Evolutionary conservation across 2,113 vertebrate genomes (phyloP).

Genomic region (Chitala chitala): DNA sequence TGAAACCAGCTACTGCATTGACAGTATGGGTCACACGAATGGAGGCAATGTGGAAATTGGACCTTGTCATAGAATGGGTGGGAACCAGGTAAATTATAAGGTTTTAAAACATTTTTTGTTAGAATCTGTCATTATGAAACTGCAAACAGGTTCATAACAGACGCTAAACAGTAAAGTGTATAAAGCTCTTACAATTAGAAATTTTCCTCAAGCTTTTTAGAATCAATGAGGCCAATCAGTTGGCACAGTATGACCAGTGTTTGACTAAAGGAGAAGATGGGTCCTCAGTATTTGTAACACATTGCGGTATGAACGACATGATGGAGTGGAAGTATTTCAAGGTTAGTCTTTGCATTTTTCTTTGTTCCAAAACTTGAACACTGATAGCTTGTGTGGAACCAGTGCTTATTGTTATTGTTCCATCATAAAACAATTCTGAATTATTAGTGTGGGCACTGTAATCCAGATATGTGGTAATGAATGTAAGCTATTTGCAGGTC

Average conservation of each 20-base stretch:
- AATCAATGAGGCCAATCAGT: conserved; percentile 91
- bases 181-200: too few relatives aligned
- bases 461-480: too few relatives aligned
- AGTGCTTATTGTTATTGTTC: too few relatives aligned
- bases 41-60: conserved; percentile 87
- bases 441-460: too few relatives aligned
- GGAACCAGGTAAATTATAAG: conserved; percentile 80
- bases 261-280: conserved; percentile 78
- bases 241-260: conserved; percentile 98
- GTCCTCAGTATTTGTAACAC: conserved; percentile 78
- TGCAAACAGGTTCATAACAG: too few relatives aligned
- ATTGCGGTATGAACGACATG: conserved; percentile 83
- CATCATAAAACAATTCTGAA: too few relatives aligned
- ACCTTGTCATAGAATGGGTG: conserved; percentile 94
- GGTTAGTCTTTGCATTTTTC: conserved; percentile 55
- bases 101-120: background rate
- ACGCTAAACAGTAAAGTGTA: too few relatives aligned
- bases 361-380: background rate
- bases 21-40: conserved; percentile 95
- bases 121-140: too few relatives aligned
- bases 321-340: conserved; percentile 94
- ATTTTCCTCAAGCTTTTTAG: conserved; percentile 78
- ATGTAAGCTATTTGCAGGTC: too few relatives aligned
- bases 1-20: conserved; percentile 89
- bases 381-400: too few relatives aligned